Base-by-base conservation (phyloP, 2,888 invertebrate genomes). In the Philereme vetulata region DNA sequence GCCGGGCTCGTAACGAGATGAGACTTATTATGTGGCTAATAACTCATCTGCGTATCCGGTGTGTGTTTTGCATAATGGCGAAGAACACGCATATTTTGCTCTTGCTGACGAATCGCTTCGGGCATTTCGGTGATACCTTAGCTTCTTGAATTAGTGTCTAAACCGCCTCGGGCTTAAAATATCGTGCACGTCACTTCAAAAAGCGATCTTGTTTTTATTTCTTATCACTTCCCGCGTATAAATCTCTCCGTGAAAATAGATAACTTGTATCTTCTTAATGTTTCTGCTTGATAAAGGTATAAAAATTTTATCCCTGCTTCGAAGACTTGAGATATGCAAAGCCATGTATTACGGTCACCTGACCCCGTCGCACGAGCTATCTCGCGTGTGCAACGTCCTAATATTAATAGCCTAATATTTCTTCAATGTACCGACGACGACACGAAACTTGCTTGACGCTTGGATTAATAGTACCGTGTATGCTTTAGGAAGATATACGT, bases 381-480 rank as follows among this genome's bases (percentile, higher is more conserved):
- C 88, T 88, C 80, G 72, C 72, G 77, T 81, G 79, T 83, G 82
- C 88, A 86, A 81, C 84, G 85, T 77, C 82, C 81, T 82, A 86
- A 85, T 88, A 89, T 89, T 86, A 86, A 90, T 88, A 81, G 81
- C 83, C 75, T 72, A 85, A 89, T 88, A 89, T 87, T 82, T 89
- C 86, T 83, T 82, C 68, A 73, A 74, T 80, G 77, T 79, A 80
- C 77, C 73, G 78, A 77, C 75, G 84, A 81, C 81, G 85, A 86
- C 84, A 84, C 78, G 80, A 81, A 80, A 82, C 83, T 81, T 77
- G 77, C 80, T 77, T 82, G 85, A 85, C 84, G 80, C 74, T 74
- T 74, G 75, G 77, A 85, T 85, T 82, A 83, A 84, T 85, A 77
- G 73, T 73, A 66, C 71, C 65, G 75, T 74, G 78, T 77, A 78